Evolutionary conservation across 2,888 invertebrate species (phyloP).

Genomic region (Noctua fimbriata): DNA sequence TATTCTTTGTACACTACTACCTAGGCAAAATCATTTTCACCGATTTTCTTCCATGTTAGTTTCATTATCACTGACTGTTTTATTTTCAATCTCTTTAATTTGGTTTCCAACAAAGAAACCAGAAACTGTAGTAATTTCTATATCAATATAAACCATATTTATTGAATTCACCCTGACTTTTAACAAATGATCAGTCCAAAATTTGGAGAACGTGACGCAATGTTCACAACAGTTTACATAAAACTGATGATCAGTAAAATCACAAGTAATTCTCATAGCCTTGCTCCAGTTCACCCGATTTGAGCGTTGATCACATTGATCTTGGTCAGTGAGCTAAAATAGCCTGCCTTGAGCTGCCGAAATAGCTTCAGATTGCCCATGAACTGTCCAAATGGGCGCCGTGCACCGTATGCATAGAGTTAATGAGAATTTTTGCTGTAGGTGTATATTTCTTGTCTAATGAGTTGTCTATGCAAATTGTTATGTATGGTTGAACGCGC

Average conservation of each 20-base stretch:
- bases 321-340: slow-evolving; percentile 52
- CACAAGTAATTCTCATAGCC: slow-evolving; percentile 61
- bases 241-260: slow-evolving; percentile 51
- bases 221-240: slow-evolving; percentile 28
- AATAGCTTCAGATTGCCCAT: slow-evolving; percentile 53
- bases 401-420: background rate
- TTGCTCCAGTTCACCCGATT: slow-evolving; percentile 62
- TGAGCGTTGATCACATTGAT: slow-evolving; percentile 54
- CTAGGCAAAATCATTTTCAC: background rate
- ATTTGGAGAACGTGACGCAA: slow-evolving; percentile 31
- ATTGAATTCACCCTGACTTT: slow-evolving; percentile 26
- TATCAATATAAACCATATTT: slow-evolving; percentile 1
- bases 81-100: background rate
- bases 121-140: background rate
- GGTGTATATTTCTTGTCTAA: slow-evolving; percentile 18
- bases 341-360: slow-evolving; percentile 51
- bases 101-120: background rate
- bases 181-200: slow-evolving; percentile 4
- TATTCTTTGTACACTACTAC: background rate
- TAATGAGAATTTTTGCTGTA: background rate
- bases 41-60: background rate
- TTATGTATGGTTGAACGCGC: slow-evolving; percentile 5
- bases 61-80: background rate
- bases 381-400: slow-evolving; percentile 24
- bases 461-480: slow-evolving; percentile 29